Percentiles rank a stretch among this genome's conserved stretches.
Conservation (phyloP, 2,797 vertebrate species). For the Hemibagrus guttatus region DNA sequence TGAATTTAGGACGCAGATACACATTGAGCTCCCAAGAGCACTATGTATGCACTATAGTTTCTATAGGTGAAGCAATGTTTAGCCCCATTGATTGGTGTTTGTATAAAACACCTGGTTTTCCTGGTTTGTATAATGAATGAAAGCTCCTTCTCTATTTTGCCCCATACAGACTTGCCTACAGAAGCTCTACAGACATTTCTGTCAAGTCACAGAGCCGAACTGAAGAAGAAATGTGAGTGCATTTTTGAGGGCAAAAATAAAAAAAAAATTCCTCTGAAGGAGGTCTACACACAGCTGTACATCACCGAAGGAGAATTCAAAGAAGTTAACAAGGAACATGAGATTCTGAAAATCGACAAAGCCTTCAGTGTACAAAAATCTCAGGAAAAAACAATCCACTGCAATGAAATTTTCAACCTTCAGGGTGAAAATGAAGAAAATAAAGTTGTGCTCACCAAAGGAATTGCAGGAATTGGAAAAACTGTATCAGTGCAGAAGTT, state of each 20-base stretch:
- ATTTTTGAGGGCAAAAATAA: neutral
- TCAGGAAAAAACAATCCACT: slow-evolving; percentile 1
- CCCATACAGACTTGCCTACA: neutral
- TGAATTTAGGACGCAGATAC: neutral
- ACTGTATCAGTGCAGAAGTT: slow-evolving; percentile 29
- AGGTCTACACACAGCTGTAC: slow-evolving; percentile 43
- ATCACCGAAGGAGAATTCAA: slow-evolving; percentile 46
- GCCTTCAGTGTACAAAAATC: neutral
- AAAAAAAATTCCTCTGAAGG: neutral
- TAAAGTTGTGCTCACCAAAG: neutral
- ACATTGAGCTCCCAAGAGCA: neutral
- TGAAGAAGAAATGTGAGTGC: neutral
- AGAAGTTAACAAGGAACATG: slow-evolving; percentile 3
- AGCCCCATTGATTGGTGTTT: no score
- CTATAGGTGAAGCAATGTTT: no score
- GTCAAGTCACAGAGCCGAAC: neutral
- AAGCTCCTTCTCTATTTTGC: neutral
- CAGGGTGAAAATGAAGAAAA: neutral
- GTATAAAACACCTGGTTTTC: no score
- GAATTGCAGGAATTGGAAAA: slow-evolving; percentile 27
- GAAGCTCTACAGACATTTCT: neutral
- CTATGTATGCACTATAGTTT: no score
- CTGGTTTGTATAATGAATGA: neutral
- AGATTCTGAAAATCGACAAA: neutral
- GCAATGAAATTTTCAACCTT: neutral